Evolutionary conservation across 2,113 vertebrate species (phyloP), one percentile per base, ranked within the genome.

Genomic region (Speoplatyrhinus poulsoni): DNA sequence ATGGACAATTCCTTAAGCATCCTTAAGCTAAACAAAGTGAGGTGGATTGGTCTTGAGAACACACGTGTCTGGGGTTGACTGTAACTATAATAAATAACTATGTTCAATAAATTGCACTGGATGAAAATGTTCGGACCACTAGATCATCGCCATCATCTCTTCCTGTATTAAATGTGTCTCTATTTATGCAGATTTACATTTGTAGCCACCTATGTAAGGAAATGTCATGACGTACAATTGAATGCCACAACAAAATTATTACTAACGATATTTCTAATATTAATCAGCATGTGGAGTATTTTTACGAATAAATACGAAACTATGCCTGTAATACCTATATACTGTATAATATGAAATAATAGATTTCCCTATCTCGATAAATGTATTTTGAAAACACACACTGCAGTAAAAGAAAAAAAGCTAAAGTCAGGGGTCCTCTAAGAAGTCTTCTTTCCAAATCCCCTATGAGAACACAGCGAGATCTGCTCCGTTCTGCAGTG

Each of bases 401-500:
- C 55, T 57, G 55, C 3, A n/a, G 0, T n/a, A 15, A 13, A 54
- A 11, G 10, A 50, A 50, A 3, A 57, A 57, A 10, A 10, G 16
- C 26, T 6, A 57, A n/a, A 54, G 6, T 54, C 52, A 2, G 11
- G 49, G 9, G 49, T 15, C 13, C 9, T 13, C 58, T 26, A 12
- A 15, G 73, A 65, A 69, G 11, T 19, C 33, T 46, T 66, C 70
- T 66, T 36, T 76, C 77, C 77, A 64, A 82, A 85, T 85, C 76
- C 65, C 32, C 59, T 69, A 78, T 55, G 68, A 71, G 80, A 82
- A 52, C 65, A 72, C 73, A 13, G 59, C 70, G 65, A 70, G 64
- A 80, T 75, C 81, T 59, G 80, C 79, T 70, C 46, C 66, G 65
- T 76, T 80, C 85, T 82, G 87, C 90, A 89, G 87, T 77, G 81